Conservation (phyloP, 2,888 invertebrate genomes). For the Lasioglossum figueresi region DNA sequence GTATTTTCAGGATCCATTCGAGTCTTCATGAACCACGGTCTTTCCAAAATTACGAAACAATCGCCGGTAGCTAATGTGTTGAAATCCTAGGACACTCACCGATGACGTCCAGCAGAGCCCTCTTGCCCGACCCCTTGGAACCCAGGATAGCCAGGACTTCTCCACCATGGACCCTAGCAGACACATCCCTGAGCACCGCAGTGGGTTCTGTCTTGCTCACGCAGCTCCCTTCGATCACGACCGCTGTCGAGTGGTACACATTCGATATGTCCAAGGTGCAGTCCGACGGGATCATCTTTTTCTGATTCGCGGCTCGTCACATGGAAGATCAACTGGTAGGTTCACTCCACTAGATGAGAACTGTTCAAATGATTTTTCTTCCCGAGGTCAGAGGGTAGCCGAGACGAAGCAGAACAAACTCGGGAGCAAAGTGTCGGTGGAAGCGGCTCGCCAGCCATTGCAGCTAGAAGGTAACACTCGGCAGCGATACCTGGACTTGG, state of each 20-base stretch:
- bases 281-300: constrained; percentile 90
- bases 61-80: no score
- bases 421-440: constrained; percentile 31
- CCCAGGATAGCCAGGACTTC: constrained; percentile 97
- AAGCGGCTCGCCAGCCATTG: constrained; percentile 48
- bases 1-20: neutral
- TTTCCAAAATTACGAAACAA: no score
- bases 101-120: constrained; percentile 96
- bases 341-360: neutral
- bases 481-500: constrained; percentile 63
- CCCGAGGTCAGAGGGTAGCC: neutral
- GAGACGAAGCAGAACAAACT: neutral
- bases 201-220: constrained; percentile 79
- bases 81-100: constrained; percentile 68
- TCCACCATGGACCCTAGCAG: constrained; percentile 95
- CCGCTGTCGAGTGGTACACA: constrained; percentile 89
- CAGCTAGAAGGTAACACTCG: constrained; percentile 50
- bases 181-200: constrained; percentile 96
- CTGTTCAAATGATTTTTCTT: neutral
- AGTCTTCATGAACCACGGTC: no score
- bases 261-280: constrained; percentile 94
- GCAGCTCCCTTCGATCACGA: constrained; percentile 78
- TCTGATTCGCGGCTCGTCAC: neutral
- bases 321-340: neutral
- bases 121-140: constrained; percentile 98